Conservation (phyloP, 2,797 vertebrate genomes). For the Sebastiscus albofasciatus region DNA sequence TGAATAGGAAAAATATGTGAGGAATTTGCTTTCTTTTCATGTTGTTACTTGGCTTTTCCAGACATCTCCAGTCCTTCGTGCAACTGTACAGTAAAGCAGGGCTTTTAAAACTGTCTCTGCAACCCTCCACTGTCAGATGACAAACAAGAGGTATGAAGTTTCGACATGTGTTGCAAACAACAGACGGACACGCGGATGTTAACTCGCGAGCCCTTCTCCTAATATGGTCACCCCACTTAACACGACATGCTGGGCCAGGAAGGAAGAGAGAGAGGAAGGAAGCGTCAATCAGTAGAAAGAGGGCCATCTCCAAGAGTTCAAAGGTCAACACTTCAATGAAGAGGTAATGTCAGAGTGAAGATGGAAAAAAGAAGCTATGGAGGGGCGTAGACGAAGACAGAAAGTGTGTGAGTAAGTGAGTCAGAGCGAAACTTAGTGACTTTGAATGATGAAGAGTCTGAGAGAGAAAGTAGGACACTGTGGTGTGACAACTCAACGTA, state of each 20-base stretch:
- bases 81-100: background rate
- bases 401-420: conserved; percentile 15
- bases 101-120: background rate
- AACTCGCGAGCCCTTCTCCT: conserved; percentile 7
- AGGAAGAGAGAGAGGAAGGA: conserved; percentile 37
- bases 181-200: background rate
- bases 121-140: background rate
- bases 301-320: conserved; percentile 28
- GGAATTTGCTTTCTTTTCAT: conserved; percentile 68
- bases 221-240: conserved; percentile 26
- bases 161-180: conserved; percentile 17
- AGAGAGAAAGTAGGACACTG: background rate
- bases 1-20: conserved; percentile 37
- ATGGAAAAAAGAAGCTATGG: conserved; percentile 31
- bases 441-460: conserved; percentile 1
- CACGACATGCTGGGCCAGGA: conserved; percentile 14
- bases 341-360: conserved; percentile 26
- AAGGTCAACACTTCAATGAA: conserved; percentile 45
- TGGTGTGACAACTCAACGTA: background rate
- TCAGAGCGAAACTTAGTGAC: conserved; percentile 6
- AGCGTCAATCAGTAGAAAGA: conserved; percentile 18
- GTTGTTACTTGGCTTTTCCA: conserved; percentile 59
- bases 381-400: background rate
- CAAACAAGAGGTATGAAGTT: conserved; percentile 2
- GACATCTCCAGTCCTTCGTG: conserved; percentile 12